Conservation (phyloP, 1,140 invertebrate genomes). For the Nasonia longicornis region DNA sequence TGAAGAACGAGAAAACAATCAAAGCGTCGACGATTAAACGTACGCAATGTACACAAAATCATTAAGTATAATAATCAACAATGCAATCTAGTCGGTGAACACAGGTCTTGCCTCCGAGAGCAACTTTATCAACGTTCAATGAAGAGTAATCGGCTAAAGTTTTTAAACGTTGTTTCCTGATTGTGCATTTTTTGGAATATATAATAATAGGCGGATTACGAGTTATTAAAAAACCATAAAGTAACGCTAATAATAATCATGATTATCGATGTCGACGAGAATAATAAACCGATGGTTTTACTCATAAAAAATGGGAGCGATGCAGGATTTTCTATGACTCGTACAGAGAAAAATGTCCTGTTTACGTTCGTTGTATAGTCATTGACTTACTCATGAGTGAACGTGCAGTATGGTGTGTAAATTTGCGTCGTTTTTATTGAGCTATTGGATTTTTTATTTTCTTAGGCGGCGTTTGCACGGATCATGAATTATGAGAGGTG, state of each 20-base stretch:
- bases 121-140: background rate
- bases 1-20: constrained; percentile 39
- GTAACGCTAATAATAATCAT: constrained; percentile 27
- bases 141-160: constrained; percentile 37
- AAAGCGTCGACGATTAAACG: constrained; percentile 28
- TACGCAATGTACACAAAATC: constrained; percentile 20
- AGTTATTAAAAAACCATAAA: constrained; percentile 31
- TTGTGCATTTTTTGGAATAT: constrained; percentile 30
- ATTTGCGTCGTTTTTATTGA: background rate
- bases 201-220: constrained; percentile 12
- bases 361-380: constrained; percentile 22
- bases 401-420: background rate
- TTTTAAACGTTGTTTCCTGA: constrained; percentile 37
- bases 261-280: constrained; percentile 34
- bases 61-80: constrained; percentile 11
- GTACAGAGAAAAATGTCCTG: constrained; percentile 9
- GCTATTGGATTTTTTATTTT: constrained; percentile 22
- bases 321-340: constrained; percentile 22
- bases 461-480: constrained; percentile 1
- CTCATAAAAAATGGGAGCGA: constrained; percentile 15
- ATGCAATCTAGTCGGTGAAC: constrained; percentile 44
- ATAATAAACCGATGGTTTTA: constrained; percentile 38
- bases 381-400: constrained; percentile 16
- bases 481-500: background rate
- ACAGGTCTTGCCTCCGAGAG: constrained; percentile 25